Percentiles rank a stretch among this genome's conserved stretches.
Conservation (phyloP, 2,113 vertebrate genomes). For the Microcebus ravelobensis region DNA sequence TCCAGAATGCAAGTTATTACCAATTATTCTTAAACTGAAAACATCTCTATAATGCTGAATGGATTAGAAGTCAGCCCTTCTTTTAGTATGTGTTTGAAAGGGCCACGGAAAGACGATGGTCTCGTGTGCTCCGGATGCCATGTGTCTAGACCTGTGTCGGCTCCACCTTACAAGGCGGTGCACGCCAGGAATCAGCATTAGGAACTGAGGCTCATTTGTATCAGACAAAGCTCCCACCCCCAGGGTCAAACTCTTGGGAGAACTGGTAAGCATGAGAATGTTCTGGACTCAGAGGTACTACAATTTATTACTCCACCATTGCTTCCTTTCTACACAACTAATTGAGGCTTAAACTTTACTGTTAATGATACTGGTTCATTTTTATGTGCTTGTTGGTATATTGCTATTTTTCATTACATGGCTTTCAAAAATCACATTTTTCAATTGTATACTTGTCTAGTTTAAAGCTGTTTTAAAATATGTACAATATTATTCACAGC, state of each 20-base stretch:
- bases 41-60: conserved; percentile 61
- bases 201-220: conserved; percentile 45
- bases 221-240: background rate
- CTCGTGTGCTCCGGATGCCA: background rate
- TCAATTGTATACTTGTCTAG: conserved; percentile 73
- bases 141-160: background rate
- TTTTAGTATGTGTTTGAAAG: conserved; percentile 64
- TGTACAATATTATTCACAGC: conserved; percentile 86
- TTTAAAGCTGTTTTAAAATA: conserved; percentile 85
- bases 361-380: conserved; percentile 79
- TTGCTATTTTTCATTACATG: conserved; percentile 62
- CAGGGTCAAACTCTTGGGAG: background rate
- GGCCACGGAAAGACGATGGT: conserved; percentile 47
- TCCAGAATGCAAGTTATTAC: conserved; percentile 50
- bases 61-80: conserved; percentile 57
- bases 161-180: background rate
- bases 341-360: conserved; percentile 79
- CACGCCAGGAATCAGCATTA: background rate
- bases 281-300: conserved; percentile 28
- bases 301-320: conserved; percentile 80
- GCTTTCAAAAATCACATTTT: conserved; percentile 73
- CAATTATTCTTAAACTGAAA: conserved; percentile 52
- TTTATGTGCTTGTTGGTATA: conserved; percentile 76
- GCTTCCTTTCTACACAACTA: conserved; percentile 82
- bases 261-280: background rate